phyloP scores from a whole-genome alignment of 35 echinoderm and acorn worm genomes.

The Strongylocentrotus purpuratus region DNA sequence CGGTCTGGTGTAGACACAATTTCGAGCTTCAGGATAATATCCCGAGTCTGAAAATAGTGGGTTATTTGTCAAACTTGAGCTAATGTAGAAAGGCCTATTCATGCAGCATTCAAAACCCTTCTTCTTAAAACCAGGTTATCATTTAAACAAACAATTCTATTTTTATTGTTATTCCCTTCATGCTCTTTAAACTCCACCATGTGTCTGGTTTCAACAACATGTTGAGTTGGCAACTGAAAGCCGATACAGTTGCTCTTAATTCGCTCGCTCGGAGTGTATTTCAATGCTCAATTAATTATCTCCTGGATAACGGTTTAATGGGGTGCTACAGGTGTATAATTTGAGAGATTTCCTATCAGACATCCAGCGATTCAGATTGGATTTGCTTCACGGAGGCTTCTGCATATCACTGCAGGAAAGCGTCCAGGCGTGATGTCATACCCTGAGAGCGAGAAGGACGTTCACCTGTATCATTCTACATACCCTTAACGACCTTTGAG shows the following conservation, averaged over 20 bases:
- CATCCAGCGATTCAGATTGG: neutral
- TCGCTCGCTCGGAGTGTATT: neutral
- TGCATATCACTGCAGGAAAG: neutral
- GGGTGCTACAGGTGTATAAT: neutral
- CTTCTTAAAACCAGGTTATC: neutral
- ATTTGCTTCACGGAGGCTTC: neutral
- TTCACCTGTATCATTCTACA: neutral
- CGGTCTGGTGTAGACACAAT: too few species aligned
- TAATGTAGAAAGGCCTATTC: neutral
- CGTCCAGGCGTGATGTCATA: neutral
- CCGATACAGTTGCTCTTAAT: neutral
- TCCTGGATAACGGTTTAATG: neutral
- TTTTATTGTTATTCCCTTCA: neutral
- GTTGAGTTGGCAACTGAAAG: neutral
- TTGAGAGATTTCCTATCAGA: neutral
- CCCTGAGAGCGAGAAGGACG: neutral
- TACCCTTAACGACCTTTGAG: neutral
- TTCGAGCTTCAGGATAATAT: too few species aligned
- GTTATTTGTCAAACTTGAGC: too few species aligned
- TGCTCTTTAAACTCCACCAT: neutral
- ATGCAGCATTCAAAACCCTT: neutral
- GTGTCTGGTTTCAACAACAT: neutral
- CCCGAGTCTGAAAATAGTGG: too few species aligned
- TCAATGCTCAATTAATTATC: neutral
- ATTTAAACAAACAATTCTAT: neutral